Evolutionary conservation across 2,888 invertebrate species (phyloP).

Genomic region (Xiphydria camelus): DNA sequence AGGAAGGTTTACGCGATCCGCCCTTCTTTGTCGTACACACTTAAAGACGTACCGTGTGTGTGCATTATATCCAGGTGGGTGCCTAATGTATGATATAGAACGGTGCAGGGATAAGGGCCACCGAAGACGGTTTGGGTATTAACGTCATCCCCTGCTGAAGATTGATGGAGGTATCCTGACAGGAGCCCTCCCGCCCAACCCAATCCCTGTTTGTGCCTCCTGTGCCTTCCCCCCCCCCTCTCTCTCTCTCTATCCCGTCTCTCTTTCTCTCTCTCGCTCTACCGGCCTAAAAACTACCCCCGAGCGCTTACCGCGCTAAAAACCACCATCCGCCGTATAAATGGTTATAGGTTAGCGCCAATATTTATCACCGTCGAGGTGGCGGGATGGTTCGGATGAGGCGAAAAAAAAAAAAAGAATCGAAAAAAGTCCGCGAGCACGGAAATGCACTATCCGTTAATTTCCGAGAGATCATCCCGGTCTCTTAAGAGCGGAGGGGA

Average conservation of each 20-base stretch:
- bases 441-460: conserved; percentile 6
- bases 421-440: too few relatives aligned
- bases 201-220: conserved; percentile 8
- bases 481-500: too few relatives aligned
- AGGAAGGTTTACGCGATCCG: too few relatives aligned
- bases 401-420: neutral
- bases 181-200: conserved; percentile 22
- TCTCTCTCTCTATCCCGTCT: conserved; percentile 12
- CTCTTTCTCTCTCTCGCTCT: conserved; percentile 18
- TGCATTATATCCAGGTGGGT: conserved; percentile 30
- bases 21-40: too few relatives aligned
- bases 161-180: conserved; percentile 49
- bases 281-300: conserved; percentile 3
- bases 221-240: conserved; percentile 5
- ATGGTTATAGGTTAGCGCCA: conserved; percentile 4
- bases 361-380: conserved; percentile 2
- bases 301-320: neutral
- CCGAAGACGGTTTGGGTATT: conserved; percentile 45
- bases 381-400: neutral
- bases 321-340: neutral
- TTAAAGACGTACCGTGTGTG: too few relatives aligned
- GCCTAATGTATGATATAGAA: conserved; percentile 31
- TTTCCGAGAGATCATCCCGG: neutral
- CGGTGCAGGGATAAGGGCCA: conserved; percentile 24
- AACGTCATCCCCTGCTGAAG: conserved; percentile 52